Evolutionary conservation across 2,888 invertebrate genomes (phyloP).

Genomic region (Cartodere bifasciata): DNA sequence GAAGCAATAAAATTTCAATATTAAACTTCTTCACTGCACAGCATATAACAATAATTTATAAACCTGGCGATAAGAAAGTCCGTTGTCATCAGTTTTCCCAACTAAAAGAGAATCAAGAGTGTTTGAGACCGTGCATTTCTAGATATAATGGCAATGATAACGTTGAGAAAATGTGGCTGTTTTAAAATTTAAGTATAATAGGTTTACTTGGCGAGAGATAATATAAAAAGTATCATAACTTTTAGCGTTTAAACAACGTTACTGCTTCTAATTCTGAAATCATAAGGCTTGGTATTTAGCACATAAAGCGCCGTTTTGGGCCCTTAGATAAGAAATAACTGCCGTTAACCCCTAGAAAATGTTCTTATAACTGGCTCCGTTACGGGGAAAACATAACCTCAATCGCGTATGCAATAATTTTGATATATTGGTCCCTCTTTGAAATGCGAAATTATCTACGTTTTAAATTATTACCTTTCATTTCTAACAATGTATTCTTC

Average conservation of each 20-base stretch:
- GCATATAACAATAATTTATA: too few relatives aligned
- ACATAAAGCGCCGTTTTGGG: slow-evolving; percentile 29
- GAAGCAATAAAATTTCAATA: too few relatives aligned
- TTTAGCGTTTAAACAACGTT: slow-evolving; percentile 27
- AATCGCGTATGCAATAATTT: too few relatives aligned
- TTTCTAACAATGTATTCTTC: too few relatives aligned
- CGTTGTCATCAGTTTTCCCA: slow-evolving; percentile 31
- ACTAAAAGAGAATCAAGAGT: slow-evolving; percentile 20
- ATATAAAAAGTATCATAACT: slow-evolving; percentile 33
- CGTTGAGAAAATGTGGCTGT: slow-evolving; percentile 34
- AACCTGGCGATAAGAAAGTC: slow-evolving; percentile 36
- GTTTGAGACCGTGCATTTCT: slow-evolving; percentile 31
- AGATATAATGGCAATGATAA: slow-evolving; percentile 34
- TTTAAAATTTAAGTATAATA: slow-evolving; percentile 37
- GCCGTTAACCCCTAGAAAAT: too few relatives aligned
- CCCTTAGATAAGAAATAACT: slow-evolving; percentile 10
- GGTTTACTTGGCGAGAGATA: slow-evolving; percentile 32
- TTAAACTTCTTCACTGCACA: too few relatives aligned
- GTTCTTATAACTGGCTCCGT: too few relatives aligned
- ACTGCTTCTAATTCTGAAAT: slow-evolving; percentile 32
- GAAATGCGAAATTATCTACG: too few relatives aligned
- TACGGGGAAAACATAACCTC: too few relatives aligned
- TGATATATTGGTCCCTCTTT: too few relatives aligned
- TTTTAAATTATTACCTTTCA: too few relatives aligned
- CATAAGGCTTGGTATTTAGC: slow-evolving; percentile 28